Evolutionary conservation across 1,140 invertebrate genomes (phyloP), one percentile per base, ranked within the genome.

Genomic region (Bombus ignitus): DNA sequence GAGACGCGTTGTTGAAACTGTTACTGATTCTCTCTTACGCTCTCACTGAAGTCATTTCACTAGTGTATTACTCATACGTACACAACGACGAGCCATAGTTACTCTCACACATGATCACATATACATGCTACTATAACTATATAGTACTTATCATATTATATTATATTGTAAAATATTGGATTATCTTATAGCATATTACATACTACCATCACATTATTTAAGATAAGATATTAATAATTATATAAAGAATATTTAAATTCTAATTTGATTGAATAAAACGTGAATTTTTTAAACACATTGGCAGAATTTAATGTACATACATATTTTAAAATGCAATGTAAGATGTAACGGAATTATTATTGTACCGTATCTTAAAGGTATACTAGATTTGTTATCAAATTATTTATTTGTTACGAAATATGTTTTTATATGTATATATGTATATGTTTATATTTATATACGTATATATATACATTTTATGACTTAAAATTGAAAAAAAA

Each of bases 1-100:
- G n/a, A 28, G 44, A 85, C 71, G 86, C 86, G 75, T 62, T 62
- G 57, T 80, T 37, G 47, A 84, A 79, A 87, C 86, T 85, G 86
- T 87, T 87, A 78, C 81, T 78, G 65, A 87, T 83, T 82, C 75
- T 22, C 66, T 70, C 28, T 59, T 5, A 53, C 18, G 18, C 18
- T 53, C 47, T 53, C 18, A 53, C 47, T 53, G 18, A 1, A 53
- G 47, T 53, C 47, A 53, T 53, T 53, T 53, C 47, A 53, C 47
- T 53, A 53, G 47, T 70, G 15, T 44, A 32, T 44, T 81, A 44
- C 37, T 35, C 5, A 73, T 37, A 62, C 70, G 0, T n/a, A 81
- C 28, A 62, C 59, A 13, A 44, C 68, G 0, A 22, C 12, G 18
- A 65, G 15, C 5, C 15, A 13, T 59, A 74, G 44, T n/a, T 39